Evolutionary conservation across 2,797 vertebrate genomes (phyloP).

Genomic region (Danio tinwini): DNA sequence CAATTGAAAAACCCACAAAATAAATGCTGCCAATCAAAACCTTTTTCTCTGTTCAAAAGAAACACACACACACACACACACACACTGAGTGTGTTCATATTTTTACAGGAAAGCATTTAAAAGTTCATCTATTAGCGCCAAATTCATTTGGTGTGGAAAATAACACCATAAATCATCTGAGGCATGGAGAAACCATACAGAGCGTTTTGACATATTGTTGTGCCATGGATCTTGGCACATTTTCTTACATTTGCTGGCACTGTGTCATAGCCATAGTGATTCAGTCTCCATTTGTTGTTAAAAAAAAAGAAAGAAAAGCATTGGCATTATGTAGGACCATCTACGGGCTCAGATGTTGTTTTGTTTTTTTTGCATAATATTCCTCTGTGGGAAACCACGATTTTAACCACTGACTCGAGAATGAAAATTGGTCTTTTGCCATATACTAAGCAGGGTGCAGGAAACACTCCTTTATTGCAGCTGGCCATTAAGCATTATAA

Average conservation of each 20-base stretch:
- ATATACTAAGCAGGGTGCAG: conserved; percentile 40
- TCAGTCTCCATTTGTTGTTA: conserved; percentile 46
- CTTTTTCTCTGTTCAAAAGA: conserved; percentile 10
- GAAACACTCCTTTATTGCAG: conserved; percentile 40
- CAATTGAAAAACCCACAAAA: conserved; percentile 1
- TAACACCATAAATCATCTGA: conserved; percentile 48
- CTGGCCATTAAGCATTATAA: conserved; percentile 47
- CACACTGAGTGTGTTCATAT: conserved; percentile 5
- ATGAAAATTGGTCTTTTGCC: conserved; percentile 50
- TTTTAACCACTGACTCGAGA: conserved; percentile 67
- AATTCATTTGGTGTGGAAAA: conserved; percentile 41
- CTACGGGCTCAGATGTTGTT: conserved; percentile 66
- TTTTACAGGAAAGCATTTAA: conserved; percentile 6
- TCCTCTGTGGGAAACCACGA: conserved; percentile 61
- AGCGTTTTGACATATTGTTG: conserved; percentile 52
- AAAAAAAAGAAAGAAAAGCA: conserved; percentile 39
- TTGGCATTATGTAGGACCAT: conserved; percentile 66
- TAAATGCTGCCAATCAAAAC: conserved; percentile 4
- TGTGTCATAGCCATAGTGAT: conserved; percentile 42
- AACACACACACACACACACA: too few species aligned
- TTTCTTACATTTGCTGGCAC: conserved; percentile 51
- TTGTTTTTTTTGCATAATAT: conserved; percentile 53
- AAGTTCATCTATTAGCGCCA: conserved; percentile 38
- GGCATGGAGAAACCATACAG: conserved; percentile 41
- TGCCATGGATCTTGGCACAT: conserved; percentile 53